A percentile compares a stretch with the other conserved stretches of the same genome.
Evolutionary conservation across 2,797 vertebrate genomes (phyloP).

Genomic region (Neosilurus mollespiculum): DNA sequence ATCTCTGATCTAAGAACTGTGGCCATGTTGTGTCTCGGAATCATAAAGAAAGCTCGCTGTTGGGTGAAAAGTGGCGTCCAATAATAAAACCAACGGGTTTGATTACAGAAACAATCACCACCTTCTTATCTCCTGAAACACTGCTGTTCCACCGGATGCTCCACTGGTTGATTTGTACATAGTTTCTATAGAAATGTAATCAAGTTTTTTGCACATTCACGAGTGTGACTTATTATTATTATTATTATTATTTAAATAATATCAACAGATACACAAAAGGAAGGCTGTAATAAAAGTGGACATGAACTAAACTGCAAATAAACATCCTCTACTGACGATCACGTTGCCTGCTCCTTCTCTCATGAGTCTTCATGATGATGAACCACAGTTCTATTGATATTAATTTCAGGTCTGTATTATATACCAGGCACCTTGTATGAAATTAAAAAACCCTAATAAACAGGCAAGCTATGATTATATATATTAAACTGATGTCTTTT

Average conservation of each 20-base stretch:
- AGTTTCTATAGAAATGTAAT: background rate
- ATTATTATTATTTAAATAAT: too few relatives aligned
- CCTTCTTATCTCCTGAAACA: background rate
- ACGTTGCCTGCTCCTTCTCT: background rate
- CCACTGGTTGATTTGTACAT: constrained; percentile 1
- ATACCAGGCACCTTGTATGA: background rate
- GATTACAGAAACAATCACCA: background rate
- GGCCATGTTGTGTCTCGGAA: background rate
- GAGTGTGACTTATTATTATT: background rate
- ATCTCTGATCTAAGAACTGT: background rate
- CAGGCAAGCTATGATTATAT: background rate
- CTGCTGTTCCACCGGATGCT: background rate
- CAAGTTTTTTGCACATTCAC: background rate
- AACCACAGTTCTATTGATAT: background rate
- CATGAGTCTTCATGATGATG: background rate
- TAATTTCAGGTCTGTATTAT: background rate
- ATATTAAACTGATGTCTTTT: background rate
- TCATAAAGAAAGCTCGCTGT: background rate
- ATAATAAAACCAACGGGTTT: background rate
- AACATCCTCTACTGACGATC: constrained; percentile 2
- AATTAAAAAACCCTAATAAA: background rate
- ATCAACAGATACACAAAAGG: background rate
- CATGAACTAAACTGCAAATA: constrained; percentile 15
- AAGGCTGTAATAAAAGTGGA: background rate
- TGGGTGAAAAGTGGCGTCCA: background rate